A percentile compares a stretch with the other conserved stretches of the same genome.
phyloP scores from a whole-genome alignment of 2,113 vertebrate genomes.

The sheep (Ovis aries) region ARS-UI_Ramb_v3.0 NC_056055.1:182468501-182469000 shows the following conservation, averaged over 20 bases:
- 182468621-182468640: too few species aligned
- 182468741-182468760: not conserved
- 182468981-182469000: not conserved
- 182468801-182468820: not conserved
- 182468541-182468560: too few species aligned
- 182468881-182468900: not conserved
- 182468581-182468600: too few species aligned
- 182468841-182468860: not conserved
- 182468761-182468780: not conserved
- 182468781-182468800: not conserved
- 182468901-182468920: not conserved
- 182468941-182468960: not conserved
- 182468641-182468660: too few species aligned
- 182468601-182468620: too few species aligned
- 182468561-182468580: too few species aligned
- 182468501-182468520: too few species aligned
- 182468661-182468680: too few species aligned
- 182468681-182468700: too few species aligned
- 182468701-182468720: not conserved
- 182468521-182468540: too few species aligned
- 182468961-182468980: not conserved
- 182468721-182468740: not conserved
- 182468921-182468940: not conserved
- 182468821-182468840: not conserved
- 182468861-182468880: not conserved